Conservation (phyloP, 2,888 invertebrate species). For the Apamea monoglypha region DNA sequence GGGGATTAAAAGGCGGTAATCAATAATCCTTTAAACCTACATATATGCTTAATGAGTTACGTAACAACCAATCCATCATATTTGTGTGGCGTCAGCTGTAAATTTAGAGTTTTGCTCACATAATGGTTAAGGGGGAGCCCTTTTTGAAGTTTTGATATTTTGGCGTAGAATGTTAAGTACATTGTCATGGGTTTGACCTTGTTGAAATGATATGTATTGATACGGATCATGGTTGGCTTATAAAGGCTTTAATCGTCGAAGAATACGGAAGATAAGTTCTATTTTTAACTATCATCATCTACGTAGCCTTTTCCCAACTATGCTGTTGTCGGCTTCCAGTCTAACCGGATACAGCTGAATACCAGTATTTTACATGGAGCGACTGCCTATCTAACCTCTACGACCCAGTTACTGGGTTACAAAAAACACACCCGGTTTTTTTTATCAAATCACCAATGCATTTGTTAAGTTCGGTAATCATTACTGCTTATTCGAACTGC, state of each 20-base stretch:
- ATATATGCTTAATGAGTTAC: conserved; percentile 53
- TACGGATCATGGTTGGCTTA: not conserved
- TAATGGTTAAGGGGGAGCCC: conserved; percentile 51
- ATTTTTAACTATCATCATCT: not conserved
- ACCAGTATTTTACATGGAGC: no score
- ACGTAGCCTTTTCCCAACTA: no score
- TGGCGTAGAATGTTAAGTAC: conserved; percentile 10
- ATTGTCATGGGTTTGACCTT: conserved; percentile 1
- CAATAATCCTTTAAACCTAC: conserved; percentile 47
- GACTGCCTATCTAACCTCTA: no score
- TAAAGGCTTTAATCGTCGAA: not conserved
- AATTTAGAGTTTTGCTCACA: conserved; percentile 59
- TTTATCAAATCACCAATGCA: no score
- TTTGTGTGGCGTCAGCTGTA: conserved; percentile 45
- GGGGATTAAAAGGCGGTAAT: conserved; percentile 31
- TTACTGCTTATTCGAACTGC: no score
- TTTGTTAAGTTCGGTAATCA: not conserved
- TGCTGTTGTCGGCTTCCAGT: no score
- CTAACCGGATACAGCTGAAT: no score
- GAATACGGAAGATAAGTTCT: not conserved
- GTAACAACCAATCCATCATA: conserved; percentile 60
- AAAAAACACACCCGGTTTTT: no score
- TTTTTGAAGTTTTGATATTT: conserved; percentile 19
- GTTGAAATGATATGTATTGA: not conserved
- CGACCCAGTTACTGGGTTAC: no score